These are phyloP conservation scores for Pardosa pseudoannulata DNA, from an alignment of 2,888 invertebrate species.

Conservation along the genomic window DNA sequence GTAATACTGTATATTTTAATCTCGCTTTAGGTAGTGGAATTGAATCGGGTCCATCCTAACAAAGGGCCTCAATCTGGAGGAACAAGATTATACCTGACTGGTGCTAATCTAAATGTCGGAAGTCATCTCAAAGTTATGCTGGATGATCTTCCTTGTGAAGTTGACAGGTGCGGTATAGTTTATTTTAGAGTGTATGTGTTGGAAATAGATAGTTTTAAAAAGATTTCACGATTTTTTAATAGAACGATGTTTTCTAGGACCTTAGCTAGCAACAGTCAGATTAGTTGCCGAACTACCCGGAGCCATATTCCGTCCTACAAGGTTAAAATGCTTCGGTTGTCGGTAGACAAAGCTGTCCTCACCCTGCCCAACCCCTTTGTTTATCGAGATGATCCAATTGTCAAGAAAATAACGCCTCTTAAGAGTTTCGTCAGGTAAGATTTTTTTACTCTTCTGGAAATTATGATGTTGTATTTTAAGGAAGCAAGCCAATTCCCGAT, in stretches of 20 bases:
- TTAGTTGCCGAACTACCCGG: slow-evolving; percentile 74
- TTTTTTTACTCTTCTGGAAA: too few relatives aligned
- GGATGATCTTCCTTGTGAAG: slow-evolving; percentile 86
- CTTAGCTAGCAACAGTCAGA: slow-evolving; percentile 81
- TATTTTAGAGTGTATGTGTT: too few relatives aligned
- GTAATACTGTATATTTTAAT: too few relatives aligned
- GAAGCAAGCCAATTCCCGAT: too few relatives aligned
- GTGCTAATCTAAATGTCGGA: slow-evolving; percentile 94
- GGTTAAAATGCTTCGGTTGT: slow-evolving; percentile 59
- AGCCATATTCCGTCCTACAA: slow-evolving; percentile 61
- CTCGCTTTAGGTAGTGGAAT: slow-evolving; percentile 87
- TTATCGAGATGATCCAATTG: slow-evolving; percentile 78
- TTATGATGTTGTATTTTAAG: too few relatives aligned
- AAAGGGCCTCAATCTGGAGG: slow-evolving; percentile 98
- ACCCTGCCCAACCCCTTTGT: slow-evolving; percentile 76
- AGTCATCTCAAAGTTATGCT: slow-evolving; percentile 86
- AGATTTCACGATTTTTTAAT: too few relatives aligned
- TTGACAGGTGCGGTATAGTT: slow-evolving; percentile 92
- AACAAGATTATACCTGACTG: slow-evolving; percentile 92
- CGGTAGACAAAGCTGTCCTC: slow-evolving; percentile 73
- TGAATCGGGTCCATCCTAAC: slow-evolving; percentile 87
- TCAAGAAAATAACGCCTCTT: slow-evolving; percentile 77
- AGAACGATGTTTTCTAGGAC: too few relatives aligned
- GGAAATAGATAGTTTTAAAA: too few relatives aligned
- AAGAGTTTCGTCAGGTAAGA: slow-evolving; percentile 76